Evolutionary conservation across 2,113 vertebrate genomes (phyloP), one percentile per base, ranked within the genome.

Genomic region (Xiphophorus hellerii): DNA sequence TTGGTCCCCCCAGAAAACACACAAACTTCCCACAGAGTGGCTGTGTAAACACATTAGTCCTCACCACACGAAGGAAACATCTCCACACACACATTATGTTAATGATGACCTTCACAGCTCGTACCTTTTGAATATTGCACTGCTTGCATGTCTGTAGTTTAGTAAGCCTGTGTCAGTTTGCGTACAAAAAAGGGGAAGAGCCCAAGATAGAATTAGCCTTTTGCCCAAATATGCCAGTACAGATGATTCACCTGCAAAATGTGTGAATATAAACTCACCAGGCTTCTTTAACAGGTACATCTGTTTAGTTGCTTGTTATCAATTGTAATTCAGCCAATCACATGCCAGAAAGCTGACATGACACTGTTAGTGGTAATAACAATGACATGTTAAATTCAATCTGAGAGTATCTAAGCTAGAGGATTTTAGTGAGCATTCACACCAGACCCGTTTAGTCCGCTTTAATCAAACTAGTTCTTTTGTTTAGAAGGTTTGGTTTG

Each of bases 101-200:
- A 92, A 91, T 90, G 37, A 77, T 89, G 88, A 92, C 90, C 87
- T 92, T 92, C 84, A 78, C 69, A 8, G 0, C 54, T 82, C 71
- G 69, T 69, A 72, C 48, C 73, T 42, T 62, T 69, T 82, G 75
- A 84, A 88, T 84, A 82, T 84, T 82, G 80, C 28, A 39, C 58
- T 82, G 25, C 65, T 76, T 69, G 37, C n/a, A 61, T 76, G 71
- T 81, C 73, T 82, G 61, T 65, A 62, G 51, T 60, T 74, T 8
- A 28, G 25, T 73, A 28, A 73, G 51, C 68, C 28, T 61, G 58
- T 71, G 33, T 60, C n/a, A 39, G 39, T 69, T 48, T 39, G 44
- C n/a, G 44, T 76, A 48, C 37, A 58, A 62, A 30, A 33, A 33
- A 37, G 42, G 68, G 29, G 66, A 42, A 63, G 54, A 68, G 31